These are phyloP conservation scores for Albula goreensis DNA, from an alignment of 2,113 vertebrate genomes.

Conservation along the genomic window DNA sequence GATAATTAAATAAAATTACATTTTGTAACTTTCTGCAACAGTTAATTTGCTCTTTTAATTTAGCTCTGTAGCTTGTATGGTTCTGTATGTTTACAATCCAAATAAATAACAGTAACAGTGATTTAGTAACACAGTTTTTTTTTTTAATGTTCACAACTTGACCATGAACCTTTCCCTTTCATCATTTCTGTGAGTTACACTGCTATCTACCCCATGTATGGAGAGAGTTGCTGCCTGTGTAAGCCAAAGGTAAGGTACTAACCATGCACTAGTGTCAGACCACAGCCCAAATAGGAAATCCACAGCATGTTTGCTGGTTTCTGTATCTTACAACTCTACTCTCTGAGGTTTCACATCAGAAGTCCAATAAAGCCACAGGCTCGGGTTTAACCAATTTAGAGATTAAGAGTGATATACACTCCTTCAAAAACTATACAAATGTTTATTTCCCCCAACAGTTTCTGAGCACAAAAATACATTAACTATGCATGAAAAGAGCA, in stretches of 20 bases:
- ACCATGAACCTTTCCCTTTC: background rate
- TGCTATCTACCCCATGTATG: background rate
- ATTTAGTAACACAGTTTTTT: background rate
- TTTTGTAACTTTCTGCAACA: background rate
- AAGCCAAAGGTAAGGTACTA: background rate
- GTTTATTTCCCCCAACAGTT: background rate
- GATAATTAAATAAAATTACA: background rate
- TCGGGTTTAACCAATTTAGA: background rate
- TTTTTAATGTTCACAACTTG: background rate
- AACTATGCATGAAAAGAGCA: background rate
- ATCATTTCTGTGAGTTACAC: background rate
- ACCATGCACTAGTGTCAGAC: background rate
- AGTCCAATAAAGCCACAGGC: background rate
- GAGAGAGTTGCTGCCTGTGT: background rate
- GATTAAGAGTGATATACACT: background rate
- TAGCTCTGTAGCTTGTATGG: background rate
- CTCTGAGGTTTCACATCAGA: background rate
- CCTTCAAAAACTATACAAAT: background rate
- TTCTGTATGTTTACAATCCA: background rate
- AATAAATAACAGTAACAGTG: background rate
- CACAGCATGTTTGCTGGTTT: background rate
- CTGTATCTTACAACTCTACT: background rate
- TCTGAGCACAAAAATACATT: background rate
- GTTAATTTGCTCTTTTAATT: background rate
- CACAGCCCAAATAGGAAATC: slow-evolving; percentile 4